A percentile compares a stretch with the other conserved stretches of the same genome.
Evolutionary conservation across 1,140 invertebrate species (phyloP).

Genomic region (Propsilocerus akamusi): DNA sequence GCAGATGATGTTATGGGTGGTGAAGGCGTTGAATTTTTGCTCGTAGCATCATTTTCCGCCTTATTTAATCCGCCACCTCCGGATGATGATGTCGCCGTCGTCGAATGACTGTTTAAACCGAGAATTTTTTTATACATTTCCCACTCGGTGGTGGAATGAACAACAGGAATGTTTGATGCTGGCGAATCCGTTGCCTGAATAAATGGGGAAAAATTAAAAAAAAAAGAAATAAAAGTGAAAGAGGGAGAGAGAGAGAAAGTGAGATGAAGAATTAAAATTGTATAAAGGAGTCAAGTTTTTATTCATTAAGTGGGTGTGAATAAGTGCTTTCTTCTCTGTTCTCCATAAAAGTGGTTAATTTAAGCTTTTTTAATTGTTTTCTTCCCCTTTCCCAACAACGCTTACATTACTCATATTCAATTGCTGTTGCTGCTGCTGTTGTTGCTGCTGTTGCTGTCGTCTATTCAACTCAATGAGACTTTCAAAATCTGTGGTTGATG

Average conservation of each 20-base stretch:
- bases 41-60: not conserved
- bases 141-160: not conserved
- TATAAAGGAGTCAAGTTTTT: too few relatives aligned
- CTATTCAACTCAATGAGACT: constrained; percentile 20
- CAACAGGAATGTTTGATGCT: not conserved
- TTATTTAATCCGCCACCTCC: not conserved
- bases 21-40: not conserved
- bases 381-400: too few relatives aligned
- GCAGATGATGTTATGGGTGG: too few relatives aligned
- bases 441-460: constrained; percentile 17
- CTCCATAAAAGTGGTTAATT: too few relatives aligned
- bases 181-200: too few relatives aligned
- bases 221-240: too few relatives aligned
- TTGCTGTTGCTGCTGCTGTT: constrained; percentile 13
- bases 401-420: not conserved
- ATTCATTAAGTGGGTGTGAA: too few relatives aligned
- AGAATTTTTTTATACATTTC: constrained; percentile 2
- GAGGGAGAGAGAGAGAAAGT: too few relatives aligned
- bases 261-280: too few relatives aligned
- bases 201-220: too few relatives aligned
- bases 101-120: not conserved
- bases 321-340: too few relatives aligned
- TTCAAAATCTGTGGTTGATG: constrained; percentile 20
- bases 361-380: too few relatives aligned
- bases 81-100: not conserved